Conservation (phyloP, 2,113 vertebrate genomes). For the Rhadina sibilatrix region DNA sequence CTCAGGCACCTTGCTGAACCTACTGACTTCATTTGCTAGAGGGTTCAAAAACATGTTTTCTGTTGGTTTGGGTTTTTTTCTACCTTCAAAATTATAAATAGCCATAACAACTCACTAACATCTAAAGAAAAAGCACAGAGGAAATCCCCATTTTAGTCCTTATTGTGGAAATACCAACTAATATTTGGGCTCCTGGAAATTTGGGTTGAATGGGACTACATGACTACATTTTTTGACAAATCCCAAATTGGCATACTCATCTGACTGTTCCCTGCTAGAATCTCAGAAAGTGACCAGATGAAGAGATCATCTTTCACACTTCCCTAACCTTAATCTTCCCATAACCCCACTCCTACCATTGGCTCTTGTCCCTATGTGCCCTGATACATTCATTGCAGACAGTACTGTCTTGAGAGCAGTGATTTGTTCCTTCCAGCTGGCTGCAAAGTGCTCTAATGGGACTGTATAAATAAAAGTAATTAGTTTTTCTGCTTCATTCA, state of each 20-base stretch:
- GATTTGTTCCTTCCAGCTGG: neutral
- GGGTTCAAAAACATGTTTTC: neutral
- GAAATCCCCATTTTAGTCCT: neutral
- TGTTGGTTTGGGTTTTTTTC: neutral
- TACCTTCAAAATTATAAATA: neutral
- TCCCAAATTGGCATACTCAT: neutral
- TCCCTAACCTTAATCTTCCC: neutral
- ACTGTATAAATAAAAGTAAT: constrained; percentile 26
- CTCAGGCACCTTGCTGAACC: neutral
- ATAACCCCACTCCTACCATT: neutral
- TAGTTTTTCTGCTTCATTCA: constrained; percentile 9
- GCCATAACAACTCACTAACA: neutral
- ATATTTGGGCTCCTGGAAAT: neutral
- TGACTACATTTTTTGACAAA: neutral
- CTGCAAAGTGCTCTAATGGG: neutral
- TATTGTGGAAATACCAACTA: neutral
- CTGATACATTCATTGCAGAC: neutral
- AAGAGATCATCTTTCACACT: neutral
- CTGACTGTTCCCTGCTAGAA: neutral
- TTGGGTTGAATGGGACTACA: neutral
- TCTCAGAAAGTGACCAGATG: neutral
- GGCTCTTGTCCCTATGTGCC: neutral
- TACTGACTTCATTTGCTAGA: neutral
- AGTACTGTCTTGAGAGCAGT: neutral
- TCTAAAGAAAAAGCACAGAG: neutral